Percentiles rank a stretch among this genome's conserved stretches.
These are phyloP conservation scores for Poeciliopsis turneri DNA, from an alignment of 2,797 vertebrate species.

Conservation along the genomic window DNA sequence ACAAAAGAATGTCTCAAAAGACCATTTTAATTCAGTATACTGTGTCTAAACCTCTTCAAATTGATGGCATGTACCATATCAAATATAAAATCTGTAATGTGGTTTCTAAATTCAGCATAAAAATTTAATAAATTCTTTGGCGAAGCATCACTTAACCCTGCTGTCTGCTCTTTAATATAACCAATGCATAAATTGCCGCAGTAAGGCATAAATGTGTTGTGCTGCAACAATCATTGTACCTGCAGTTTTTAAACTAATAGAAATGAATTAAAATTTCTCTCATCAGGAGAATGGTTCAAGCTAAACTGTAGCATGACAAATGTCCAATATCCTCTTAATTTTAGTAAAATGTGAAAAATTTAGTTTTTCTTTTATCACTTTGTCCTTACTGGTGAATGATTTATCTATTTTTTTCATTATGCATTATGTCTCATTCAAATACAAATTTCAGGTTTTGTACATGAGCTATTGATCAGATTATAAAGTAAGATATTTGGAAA, in stretches of 20 bases:
- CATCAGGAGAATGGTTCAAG: neutral
- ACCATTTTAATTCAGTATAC: neutral
- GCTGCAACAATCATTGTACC: neutral
- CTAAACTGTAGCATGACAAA: neutral
- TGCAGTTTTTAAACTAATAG: neutral
- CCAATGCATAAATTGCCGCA: neutral
- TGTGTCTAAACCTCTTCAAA: neutral
- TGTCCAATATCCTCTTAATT: neutral
- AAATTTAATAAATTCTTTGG: conserved; percentile 55
- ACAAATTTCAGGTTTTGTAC: neutral
- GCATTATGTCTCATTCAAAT: neutral
- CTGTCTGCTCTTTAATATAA: neutral
- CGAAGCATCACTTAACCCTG: conserved; percentile 26
- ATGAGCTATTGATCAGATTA: neutral
- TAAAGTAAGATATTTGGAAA: neutral
- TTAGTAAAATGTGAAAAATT: neutral
- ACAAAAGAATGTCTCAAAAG: neutral
- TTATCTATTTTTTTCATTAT: neutral
- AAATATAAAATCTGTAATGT: neutral
- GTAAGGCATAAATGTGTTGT: neutral
- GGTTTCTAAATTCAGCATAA: conserved; percentile 23
- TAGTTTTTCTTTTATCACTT: neutral
- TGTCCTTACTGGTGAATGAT: neutral
- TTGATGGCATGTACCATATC: neutral
- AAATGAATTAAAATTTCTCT: neutral